These are phyloP conservation scores for Crocuta crocuta DNA, from an alignment of 2,113 vertebrate genomes.

Conservation along the genomic window DNA sequence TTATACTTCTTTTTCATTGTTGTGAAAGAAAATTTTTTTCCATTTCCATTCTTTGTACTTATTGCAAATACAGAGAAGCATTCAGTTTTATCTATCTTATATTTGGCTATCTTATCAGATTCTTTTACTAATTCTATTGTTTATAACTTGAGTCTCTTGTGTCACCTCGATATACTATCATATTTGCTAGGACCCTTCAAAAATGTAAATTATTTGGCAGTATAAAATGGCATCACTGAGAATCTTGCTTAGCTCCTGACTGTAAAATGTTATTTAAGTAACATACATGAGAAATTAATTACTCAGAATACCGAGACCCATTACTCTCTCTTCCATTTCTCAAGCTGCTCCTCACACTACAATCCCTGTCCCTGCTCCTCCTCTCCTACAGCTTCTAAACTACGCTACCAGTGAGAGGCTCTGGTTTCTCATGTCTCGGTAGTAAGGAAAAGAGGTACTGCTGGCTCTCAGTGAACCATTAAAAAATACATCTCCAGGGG, in stretches of 20 bases:
- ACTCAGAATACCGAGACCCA: background rate
- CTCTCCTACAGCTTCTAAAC: background rate
- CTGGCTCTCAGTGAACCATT: background rate
- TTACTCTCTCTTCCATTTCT: background rate
- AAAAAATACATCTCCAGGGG: background rate
- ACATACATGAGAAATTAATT: background rate
- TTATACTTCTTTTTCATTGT: slow-evolving; percentile 23
- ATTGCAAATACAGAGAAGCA: background rate
- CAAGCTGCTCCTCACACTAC: background rate
- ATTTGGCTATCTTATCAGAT: background rate
- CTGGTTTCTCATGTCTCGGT: background rate
- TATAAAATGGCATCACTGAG: background rate
- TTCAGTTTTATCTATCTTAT: slow-evolving; percentile 38
- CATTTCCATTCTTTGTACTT: slow-evolving; percentile 21
- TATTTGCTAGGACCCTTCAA: background rate
- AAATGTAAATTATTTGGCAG: slow-evolving; percentile 11
- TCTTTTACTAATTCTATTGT: slow-evolving; percentile 6
- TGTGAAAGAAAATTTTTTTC: background rate
- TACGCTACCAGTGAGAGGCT: background rate
- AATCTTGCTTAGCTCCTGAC: background rate
- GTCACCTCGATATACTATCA: background rate
- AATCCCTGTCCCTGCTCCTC: background rate
- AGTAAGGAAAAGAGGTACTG: background rate
- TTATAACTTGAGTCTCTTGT: background rate
- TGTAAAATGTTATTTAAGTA: background rate